Evolutionary conservation across 2,888 invertebrate genomes (phyloP).

Genomic region (Alcis repandata): DNA sequence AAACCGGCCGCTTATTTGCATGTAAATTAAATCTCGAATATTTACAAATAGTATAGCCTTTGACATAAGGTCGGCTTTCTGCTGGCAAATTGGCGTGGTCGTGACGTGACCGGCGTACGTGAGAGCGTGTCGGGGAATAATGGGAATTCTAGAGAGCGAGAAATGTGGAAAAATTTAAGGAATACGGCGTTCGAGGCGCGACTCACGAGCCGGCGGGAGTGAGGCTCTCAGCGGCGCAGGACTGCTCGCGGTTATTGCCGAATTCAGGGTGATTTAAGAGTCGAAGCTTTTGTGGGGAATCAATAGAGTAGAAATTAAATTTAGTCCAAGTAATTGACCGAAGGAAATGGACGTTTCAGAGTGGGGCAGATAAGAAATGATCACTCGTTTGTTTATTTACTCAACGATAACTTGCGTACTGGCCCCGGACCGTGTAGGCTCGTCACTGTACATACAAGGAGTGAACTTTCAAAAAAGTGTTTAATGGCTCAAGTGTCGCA

Average conservation of each 20-base stretch:
- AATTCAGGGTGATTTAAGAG: not conserved
- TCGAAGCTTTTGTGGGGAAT: not conserved
- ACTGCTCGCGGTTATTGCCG: not conserved
- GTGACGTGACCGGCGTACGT: slow-evolving; percentile 39
- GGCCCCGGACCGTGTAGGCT: too few species aligned
- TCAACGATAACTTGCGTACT: too few species aligned
- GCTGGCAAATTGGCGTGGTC: slow-evolving; percentile 8
- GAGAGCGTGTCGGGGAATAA: slow-evolving; percentile 33
- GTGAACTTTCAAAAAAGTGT: too few species aligned
- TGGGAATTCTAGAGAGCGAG: slow-evolving; percentile 41
- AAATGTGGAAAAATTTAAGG: slow-evolving; percentile 42
- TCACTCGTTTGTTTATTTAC: too few species aligned
- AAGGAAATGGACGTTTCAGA: too few species aligned
- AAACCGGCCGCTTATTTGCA: slow-evolving; percentile 48
- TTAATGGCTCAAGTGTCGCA: too few species aligned
- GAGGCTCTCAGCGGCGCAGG: not conserved
- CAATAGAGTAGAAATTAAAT: not conserved
- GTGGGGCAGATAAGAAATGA: too few species aligned
- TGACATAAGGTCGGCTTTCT: slow-evolving; percentile 39
- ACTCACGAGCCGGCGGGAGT: not conserved
- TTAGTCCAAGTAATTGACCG: not conserved
- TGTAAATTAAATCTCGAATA: slow-evolving; percentile 44
- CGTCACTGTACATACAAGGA: too few species aligned
- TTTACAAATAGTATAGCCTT: slow-evolving; percentile 8
- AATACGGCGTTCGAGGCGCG: slow-evolving; percentile 21